Conservation (phyloP, 2,797 vertebrate species). For the Erethizon dorsatum region DNA sequence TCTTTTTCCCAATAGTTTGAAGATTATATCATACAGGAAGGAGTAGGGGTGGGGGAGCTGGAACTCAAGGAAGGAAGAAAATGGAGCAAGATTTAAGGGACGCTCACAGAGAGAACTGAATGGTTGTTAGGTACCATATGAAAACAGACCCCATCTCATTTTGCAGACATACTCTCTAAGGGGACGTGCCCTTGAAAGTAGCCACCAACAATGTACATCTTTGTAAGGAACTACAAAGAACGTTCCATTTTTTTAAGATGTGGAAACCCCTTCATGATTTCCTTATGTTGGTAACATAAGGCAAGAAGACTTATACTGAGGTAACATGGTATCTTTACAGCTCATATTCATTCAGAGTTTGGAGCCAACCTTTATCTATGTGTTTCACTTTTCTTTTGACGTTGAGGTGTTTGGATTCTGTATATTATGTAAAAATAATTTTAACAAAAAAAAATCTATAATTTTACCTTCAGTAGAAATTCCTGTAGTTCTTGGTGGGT, state of each 20-base stretch:
- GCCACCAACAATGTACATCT: not conserved
- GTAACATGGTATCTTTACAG: not conserved
- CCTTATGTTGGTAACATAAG: not conserved
- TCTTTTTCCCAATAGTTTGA: not conserved
- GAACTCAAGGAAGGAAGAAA: not conserved
- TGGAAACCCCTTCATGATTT: not conserved
- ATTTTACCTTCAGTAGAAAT: slow-evolving; percentile 92
- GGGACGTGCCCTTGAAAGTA: not conserved
- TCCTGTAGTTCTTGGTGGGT: slow-evolving; percentile 92
- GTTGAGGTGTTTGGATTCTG: slow-evolving; percentile 51
- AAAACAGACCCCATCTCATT: not conserved
- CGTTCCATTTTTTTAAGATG: not conserved
- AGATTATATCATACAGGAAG: not conserved
- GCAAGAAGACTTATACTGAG: not conserved
- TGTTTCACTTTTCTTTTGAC: slow-evolving; percentile 41
- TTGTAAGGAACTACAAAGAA: not conserved
- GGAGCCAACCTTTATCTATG: not conserved
- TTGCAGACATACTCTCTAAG: not conserved
- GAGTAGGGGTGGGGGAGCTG: no score
- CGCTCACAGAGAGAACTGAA: not conserved
- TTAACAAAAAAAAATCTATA: slow-evolving; percentile 84
- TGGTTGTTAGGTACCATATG: not conserved
- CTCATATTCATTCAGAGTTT: not conserved
- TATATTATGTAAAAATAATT: slow-evolving; percentile 66
- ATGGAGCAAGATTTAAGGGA: not conserved